Base-by-base conservation (phyloP, 2,797 vertebrate species). In the Choloepus didactylus region DNA sequence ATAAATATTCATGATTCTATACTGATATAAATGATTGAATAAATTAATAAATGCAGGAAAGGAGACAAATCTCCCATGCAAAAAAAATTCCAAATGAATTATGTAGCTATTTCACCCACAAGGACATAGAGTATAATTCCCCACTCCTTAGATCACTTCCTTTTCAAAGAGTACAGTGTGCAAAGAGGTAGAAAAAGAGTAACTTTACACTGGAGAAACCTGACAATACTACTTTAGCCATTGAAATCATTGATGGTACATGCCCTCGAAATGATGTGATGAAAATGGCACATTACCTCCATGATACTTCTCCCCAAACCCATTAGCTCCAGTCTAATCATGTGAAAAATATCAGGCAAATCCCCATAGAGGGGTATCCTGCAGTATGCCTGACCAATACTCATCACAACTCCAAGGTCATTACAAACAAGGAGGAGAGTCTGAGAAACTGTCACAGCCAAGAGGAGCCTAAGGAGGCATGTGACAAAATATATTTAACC, bases 321-420 rank as follows among this genome's bases (percentile, higher is more conserved):
- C 23, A 1, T 56, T 10, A 11, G 23, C 8, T 12, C 86, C 4
- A 10, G 35, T 23, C 16, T 70, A 38, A 51, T 67, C 25, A 19
- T 9, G 49, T 83, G 14, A 67, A 80, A 87, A 91, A 35, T 0
- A 59, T 27, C 46, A 80, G 46, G 41, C 9, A 46, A 80, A 81
- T 70, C 87, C 29, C 29, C 56, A 2, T 29, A 25, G 46, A 70
- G n/a, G 16, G 9, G 38, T 6, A 66, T 6, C 25, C 35, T 21
- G 21, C 2, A 18, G 2, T 31, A 35, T 7, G 38, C 27, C 29
- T 76, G 49, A 49, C 12, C 8, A 5, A 1, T 19, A 4, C 1
- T 51, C 66, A 15, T 90, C 46, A 87, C 46, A 73, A 87, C 23
- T 16, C 41, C 56, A 62, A 66, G 6, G 54, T 44, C 51, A 59